phyloP scores from a whole-genome alignment of 2,797 vertebrate genomes.

The Potorous gilbertii region DNA sequence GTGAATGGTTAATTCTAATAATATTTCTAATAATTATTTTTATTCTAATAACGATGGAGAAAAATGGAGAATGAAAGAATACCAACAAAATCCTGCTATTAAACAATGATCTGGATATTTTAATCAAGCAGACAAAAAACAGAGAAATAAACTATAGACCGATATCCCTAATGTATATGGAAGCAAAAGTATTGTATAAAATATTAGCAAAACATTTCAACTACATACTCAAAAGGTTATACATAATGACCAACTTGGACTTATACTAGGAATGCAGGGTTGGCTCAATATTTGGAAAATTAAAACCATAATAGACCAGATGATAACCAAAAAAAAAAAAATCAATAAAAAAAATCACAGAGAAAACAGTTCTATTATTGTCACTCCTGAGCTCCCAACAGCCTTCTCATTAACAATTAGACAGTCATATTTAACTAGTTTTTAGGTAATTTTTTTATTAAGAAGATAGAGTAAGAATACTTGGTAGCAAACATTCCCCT shows the following conservation, averaged over 20 bases:
- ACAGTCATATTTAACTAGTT: neutral
- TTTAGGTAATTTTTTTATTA: neutral
- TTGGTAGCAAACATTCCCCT: neutral
- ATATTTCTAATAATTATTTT: no score
- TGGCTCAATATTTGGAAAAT: neutral
- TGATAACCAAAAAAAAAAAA: neutral
- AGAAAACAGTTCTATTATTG: neutral
- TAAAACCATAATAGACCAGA: neutral
- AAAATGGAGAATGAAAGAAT: neutral
- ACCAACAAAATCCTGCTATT: neutral
- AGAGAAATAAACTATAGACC: neutral
- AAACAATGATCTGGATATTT: neutral
- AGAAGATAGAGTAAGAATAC: neutral
- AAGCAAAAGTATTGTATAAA: neutral
- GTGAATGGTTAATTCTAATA: neutral
- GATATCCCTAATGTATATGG: neutral
- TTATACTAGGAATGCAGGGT: neutral
- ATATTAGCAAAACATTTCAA: neutral
- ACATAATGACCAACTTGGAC: neutral
- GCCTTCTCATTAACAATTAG: neutral
- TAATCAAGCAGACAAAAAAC: neutral
- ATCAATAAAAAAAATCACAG: neutral
- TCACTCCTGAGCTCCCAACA: neutral
- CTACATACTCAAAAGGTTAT: neutral
- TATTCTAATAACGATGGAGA: neutral